Conservation (phyloP, 1,140 invertebrate genomes). For the Plectrocnemia conspersa region DNA sequence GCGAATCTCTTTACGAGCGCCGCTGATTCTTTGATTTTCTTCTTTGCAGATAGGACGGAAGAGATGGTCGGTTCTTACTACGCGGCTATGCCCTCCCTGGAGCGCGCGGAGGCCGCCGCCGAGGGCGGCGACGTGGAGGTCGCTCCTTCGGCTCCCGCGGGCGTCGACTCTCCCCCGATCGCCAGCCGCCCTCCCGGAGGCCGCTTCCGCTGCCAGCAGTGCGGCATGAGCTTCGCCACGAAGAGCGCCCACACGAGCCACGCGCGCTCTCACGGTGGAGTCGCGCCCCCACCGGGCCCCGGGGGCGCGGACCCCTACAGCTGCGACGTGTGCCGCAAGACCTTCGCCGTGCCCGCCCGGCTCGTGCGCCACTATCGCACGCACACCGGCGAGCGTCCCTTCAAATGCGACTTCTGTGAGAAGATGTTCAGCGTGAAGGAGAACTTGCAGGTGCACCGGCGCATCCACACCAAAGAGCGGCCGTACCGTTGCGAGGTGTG, state of each 20-base stretch:
- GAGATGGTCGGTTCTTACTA: constrained; percentile 47
- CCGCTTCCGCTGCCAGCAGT: constrained; percentile 53
- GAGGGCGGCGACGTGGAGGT: constrained; percentile 29
- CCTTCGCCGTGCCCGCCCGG: constrained; percentile 85
- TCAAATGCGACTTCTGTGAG: constrained; percentile 87
- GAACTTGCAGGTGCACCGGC: constrained; percentile 84
- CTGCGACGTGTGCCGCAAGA: constrained; percentile 88
- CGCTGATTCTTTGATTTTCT: background rate
- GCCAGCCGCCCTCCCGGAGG: constrained; percentile 42
- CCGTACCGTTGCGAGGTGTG: constrained; percentile 87
- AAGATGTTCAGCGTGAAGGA: constrained; percentile 90
- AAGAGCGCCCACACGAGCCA: constrained; percentile 58
- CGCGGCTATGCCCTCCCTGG: constrained; percentile 27
- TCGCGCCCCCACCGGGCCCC: constrained; percentile 35
- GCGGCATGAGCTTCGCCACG: constrained; percentile 56
- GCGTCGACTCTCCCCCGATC: constrained; percentile 38
- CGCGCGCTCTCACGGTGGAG: constrained; percentile 53
- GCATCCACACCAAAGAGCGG: constrained; percentile 85
- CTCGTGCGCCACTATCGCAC: constrained; percentile 87
- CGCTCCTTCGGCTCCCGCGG: constrained; percentile 8
- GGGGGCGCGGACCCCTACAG: constrained; percentile 67
- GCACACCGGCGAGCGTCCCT: constrained; percentile 81
- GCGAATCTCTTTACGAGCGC: background rate
- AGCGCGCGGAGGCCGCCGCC: constrained; percentile 27
- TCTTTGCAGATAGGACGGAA: constrained; percentile 39